phyloP scores from a whole-genome alignment of 2,113 vertebrate species.

The Cyphomyrus discorhynchus region DNA sequence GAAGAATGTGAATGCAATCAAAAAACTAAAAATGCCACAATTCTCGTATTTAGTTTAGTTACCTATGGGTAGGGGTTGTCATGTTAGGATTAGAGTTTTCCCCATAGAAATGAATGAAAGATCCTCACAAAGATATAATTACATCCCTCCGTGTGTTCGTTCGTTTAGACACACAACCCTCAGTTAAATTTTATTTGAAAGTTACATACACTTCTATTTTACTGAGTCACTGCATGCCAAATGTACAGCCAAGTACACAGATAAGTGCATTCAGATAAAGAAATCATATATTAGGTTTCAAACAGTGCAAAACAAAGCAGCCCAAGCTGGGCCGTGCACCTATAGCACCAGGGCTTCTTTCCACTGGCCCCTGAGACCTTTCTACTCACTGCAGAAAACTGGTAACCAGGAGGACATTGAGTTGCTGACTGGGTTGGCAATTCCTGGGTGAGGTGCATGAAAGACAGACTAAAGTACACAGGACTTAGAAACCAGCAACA shows the following conservation, averaged over 20 bases:
- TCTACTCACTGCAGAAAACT: neutral
- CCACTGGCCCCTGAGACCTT: neutral
- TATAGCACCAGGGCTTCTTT: neutral
- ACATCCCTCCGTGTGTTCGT: neutral
- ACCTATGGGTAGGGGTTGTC: too few species aligned
- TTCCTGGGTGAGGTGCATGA: neutral
- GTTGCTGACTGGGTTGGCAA: neutral
- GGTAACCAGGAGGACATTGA: neutral
- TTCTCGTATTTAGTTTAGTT: too few species aligned
- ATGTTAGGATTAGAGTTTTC: too few species aligned
- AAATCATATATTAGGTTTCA: neutral
- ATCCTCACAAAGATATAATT: too few species aligned
- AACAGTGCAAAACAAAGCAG: neutral
- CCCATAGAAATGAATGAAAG: too few species aligned
- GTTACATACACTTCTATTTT: neutral
- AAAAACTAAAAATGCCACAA: too few species aligned
- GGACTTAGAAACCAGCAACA: neutral
- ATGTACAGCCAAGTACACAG: neutral
- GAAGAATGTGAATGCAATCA: too few species aligned
- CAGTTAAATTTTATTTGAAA: neutral
- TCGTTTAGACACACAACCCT: neutral
- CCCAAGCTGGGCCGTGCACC: neutral
- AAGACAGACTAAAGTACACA: neutral
- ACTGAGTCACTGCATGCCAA: neutral
- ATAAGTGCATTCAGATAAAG: neutral